These are phyloP conservation scores for Gymnodraco acuticeps DNA, from an alignment of 2,797 vertebrate species.

Conservation along the genomic window DNA sequence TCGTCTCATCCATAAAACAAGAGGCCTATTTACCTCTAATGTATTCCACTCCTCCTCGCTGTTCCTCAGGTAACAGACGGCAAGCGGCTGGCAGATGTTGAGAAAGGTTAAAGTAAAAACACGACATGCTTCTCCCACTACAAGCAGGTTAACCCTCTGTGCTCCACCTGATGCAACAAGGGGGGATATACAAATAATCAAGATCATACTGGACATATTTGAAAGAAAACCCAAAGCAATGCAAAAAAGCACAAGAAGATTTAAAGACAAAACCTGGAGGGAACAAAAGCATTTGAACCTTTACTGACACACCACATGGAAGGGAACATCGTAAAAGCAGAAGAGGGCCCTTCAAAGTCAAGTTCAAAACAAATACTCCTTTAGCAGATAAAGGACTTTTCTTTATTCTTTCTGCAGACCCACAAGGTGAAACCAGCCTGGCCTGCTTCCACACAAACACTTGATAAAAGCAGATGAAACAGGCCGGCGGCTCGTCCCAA, in stretches of 20 bases:
- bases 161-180: neutral
- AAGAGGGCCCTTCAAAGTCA: no score
- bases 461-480: constrained; percentile 44
- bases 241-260: no score
- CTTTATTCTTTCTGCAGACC: constrained; percentile 3
- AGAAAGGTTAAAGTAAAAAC: constrained; percentile 4
- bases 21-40: constrained; percentile 31
- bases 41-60: constrained; percentile 21
- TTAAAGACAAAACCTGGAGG: neutral
- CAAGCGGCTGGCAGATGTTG: neutral
- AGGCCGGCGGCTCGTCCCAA: neutral
- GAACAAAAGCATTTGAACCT: neutral
- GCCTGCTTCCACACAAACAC: constrained; percentile 12
- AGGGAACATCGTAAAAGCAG: no score
- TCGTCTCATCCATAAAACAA: constrained; percentile 52
- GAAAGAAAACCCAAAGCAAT: neutral
- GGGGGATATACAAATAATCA: no score
- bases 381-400: neutral
- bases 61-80: constrained; percentile 36
- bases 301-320: no score
- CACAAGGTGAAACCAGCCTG: constrained; percentile 3
- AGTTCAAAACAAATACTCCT: no score
- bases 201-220: neutral
- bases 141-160: neutral
- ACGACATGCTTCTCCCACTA: neutral